phyloP scores from a whole-genome alignment of 2,113 vertebrate species.

The Ctenodactylus gundi region DNA sequence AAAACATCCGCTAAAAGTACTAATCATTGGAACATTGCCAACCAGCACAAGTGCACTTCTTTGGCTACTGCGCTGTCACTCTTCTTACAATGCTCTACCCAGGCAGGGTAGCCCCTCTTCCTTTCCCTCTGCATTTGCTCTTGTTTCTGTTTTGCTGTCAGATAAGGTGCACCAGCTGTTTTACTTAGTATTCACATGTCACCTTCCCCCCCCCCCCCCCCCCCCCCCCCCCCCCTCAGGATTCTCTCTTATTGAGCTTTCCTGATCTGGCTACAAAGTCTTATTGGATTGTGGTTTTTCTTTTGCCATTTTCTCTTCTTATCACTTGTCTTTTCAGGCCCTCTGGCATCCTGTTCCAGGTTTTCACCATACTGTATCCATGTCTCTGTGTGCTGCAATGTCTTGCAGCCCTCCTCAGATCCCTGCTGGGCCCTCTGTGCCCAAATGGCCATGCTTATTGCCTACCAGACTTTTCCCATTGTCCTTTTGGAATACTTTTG shows the following conservation, averaged over 20 bases:
- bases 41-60: not conserved
- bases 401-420: not conserved
- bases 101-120: not conserved
- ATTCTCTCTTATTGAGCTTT: too few relatives aligned
- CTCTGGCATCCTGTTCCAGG: not conserved
- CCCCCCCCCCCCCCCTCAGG: too few relatives aligned
- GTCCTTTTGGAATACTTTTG: not conserved
- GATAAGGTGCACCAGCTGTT: not conserved
- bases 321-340: not conserved
- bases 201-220: too few relatives aligned
- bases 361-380: not conserved
- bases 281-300: not conserved
- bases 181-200: not conserved
- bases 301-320: not conserved
- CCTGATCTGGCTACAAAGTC: not conserved
- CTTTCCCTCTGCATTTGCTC: not conserved
- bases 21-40: not conserved
- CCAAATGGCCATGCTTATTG: not conserved
- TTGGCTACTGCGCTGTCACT: not conserved
- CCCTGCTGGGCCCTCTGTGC: not conserved
- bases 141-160: not conserved
- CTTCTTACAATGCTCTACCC: not conserved
- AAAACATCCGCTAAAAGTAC: not conserved
- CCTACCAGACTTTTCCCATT: not conserved
- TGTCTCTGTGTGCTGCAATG: too few relatives aligned